A percentile compares a stretch with the other conserved stretches of the same genome.
Evolutionary conservation across 2,797 vertebrate genomes (phyloP).

Genomic region (Muscicapa striata): DNA sequence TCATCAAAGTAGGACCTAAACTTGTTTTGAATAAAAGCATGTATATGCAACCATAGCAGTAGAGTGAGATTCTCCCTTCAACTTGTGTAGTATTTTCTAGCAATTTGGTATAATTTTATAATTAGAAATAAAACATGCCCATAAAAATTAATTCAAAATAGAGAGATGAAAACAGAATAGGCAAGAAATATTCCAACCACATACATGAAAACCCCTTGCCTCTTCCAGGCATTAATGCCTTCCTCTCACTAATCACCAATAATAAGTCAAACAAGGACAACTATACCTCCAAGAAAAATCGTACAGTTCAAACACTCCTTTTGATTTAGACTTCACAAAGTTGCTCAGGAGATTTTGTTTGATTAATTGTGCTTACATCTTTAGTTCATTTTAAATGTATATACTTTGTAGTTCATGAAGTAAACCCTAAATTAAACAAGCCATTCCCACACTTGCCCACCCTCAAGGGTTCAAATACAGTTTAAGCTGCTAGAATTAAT

Average conservation of each 20-base stretch:
- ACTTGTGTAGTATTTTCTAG: background rate
- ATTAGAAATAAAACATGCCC: background rate
- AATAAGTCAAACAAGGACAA: background rate
- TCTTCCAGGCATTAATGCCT: background rate
- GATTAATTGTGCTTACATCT: background rate
- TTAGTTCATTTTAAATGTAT: background rate
- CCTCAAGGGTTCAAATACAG: background rate
- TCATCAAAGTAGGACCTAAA: background rate
- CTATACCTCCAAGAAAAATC: background rate
- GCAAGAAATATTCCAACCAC: background rate
- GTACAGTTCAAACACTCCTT: background rate
- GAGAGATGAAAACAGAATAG: background rate
- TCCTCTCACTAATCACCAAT: background rate
- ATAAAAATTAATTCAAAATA: background rate
- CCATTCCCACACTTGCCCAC: background rate
- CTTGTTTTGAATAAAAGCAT: background rate
- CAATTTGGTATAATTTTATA: background rate
- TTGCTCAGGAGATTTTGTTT: background rate
- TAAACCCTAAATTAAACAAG: background rate
- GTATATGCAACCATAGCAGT: background rate
- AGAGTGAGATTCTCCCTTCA: background rate
- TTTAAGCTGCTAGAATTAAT: conserved; percentile 9
- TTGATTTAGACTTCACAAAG: background rate
- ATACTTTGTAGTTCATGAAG: background rate
- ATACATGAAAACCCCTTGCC: background rate